These are phyloP conservation scores for Pandemis cinnamomeana DNA, from an alignment of 2,888 invertebrate species.

Conservation along the genomic window DNA sequence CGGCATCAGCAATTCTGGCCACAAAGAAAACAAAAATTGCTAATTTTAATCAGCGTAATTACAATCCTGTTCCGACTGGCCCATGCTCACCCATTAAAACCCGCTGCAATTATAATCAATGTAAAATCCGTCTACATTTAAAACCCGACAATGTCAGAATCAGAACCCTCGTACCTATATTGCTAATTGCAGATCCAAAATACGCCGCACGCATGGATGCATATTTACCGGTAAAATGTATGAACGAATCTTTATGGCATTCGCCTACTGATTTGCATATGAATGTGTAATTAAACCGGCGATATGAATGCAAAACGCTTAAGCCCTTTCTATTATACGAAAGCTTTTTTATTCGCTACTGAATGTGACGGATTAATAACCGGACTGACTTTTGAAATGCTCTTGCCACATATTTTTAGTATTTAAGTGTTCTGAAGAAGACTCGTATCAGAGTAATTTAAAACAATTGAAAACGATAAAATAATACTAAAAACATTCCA, in stretches of 20 bases:
- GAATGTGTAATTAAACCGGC: conserved; percentile 82
- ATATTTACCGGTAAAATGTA: conserved; percentile 70
- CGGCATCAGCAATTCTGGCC: not conserved
- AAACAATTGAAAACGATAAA: not conserved
- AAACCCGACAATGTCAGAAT: conserved; percentile 62
- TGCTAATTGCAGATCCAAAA: conserved; percentile 78
- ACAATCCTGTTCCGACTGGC: not conserved
- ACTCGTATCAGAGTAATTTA: not conserved
- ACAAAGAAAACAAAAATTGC: conserved; percentile 8
- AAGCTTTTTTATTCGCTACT: conserved; percentile 29
- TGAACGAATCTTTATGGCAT: conserved; percentile 77
- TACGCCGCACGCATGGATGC: conserved; percentile 77
- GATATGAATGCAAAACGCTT: conserved; percentile 72
- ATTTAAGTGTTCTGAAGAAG: not conserved
- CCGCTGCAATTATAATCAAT: conserved; percentile 33
- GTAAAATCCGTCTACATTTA: conserved; percentile 48
- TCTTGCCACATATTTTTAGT: not conserved
- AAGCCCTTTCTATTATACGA: conserved; percentile 51
- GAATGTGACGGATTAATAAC: conserved; percentile 45
- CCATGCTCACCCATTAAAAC: conserved; percentile 22
- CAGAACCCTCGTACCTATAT: conserved; percentile 71
- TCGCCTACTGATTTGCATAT: conserved; percentile 80
- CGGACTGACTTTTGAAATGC: conserved; percentile 12
- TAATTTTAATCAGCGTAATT: conserved; percentile 10
- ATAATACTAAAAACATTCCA: not conserved